Evolutionary conservation across 2,888 invertebrate genomes (phyloP).

Genomic region (Orchesella flavescens): DNA sequence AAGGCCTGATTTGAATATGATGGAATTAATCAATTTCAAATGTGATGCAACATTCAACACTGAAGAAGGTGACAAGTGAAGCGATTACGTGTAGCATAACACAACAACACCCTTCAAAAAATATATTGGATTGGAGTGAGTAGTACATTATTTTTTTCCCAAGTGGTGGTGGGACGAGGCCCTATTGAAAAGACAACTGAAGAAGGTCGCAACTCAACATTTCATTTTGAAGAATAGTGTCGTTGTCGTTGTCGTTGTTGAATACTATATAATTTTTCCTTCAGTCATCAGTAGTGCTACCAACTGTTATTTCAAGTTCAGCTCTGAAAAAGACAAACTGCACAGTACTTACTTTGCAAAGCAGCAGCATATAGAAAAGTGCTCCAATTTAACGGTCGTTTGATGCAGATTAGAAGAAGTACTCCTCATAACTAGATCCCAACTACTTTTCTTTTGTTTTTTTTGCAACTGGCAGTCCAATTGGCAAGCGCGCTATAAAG

Average conservation of each 20-base stretch:
- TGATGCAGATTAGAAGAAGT: slow-evolving; percentile 14
- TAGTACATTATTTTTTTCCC: too few relatives aligned
- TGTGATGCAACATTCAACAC: slow-evolving; percentile 26
- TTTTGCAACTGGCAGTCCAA: slow-evolving; percentile 19
- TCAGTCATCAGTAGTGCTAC: not conserved
- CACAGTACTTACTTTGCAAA: slow-evolving; percentile 3
- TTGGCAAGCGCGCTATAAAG: slow-evolving; percentile 31
- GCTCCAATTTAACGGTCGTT: slow-evolving; percentile 60
- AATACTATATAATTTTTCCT: slow-evolving; percentile 11
- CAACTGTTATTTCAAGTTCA: slow-evolving; percentile 53
- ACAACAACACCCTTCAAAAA: not conserved
- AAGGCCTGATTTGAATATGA: slow-evolving; percentile 42
- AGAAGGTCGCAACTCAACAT: too few relatives aligned
- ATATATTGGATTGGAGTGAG: not conserved
- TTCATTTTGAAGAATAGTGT: not conserved
- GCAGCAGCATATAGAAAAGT: slow-evolving; percentile 13
- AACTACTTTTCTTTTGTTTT: not conserved
- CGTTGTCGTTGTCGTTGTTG: too few relatives aligned
- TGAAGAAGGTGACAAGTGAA: not conserved
- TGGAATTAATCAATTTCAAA: slow-evolving; percentile 52
- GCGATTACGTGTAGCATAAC: not conserved
- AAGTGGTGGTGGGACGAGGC: too few relatives aligned
- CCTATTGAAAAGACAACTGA: not conserved
- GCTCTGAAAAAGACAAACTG: slow-evolving; percentile 18
- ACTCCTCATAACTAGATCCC: not conserved